Conservation (phyloP, 2,797 vertebrate genomes). For the Sebastolobus altivelis region DNA sequence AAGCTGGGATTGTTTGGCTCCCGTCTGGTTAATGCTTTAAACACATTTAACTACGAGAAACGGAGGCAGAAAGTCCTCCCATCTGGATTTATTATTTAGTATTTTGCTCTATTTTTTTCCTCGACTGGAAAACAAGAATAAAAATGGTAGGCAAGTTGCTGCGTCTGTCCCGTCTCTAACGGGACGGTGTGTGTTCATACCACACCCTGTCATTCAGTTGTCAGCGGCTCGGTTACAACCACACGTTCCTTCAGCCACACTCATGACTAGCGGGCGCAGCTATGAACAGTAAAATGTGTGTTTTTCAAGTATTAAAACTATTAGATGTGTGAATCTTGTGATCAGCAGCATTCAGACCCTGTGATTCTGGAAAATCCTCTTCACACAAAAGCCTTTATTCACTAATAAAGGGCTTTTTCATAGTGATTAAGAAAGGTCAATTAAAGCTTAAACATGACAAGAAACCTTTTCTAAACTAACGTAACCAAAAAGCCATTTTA, state of each 20-base stretch:
- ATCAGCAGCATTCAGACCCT: neutral
- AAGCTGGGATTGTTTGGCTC: slow-evolving; percentile 33
- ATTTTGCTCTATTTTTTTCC: neutral
- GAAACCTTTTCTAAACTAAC: neutral
- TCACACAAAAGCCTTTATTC: too few relatives aligned
- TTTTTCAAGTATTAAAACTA: slow-evolving; percentile 26
- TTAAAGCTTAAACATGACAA: neutral
- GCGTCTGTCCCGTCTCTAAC: slow-evolving; percentile 23
- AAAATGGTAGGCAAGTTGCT: slow-evolving; percentile 46
- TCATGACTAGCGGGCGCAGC: slow-evolving; percentile 11
- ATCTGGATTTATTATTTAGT: slow-evolving; percentile 24
- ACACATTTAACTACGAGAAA: slow-evolving; percentile 29
- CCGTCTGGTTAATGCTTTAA: slow-evolving; percentile 55
- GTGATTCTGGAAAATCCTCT: neutral
- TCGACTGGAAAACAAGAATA: neutral
- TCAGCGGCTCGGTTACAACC: slow-evolving; percentile 56
- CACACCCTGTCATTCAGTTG: slow-evolving; percentile 75
- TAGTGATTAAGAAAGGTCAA: neutral
- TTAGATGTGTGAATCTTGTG: slow-evolving; percentile 19
- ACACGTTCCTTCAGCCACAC: slow-evolving; percentile 49
- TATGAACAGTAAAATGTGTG: slow-evolving; percentile 5
- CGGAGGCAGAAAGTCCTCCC: neutral
- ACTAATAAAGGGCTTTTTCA: too few relatives aligned
- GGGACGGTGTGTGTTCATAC: slow-evolving; percentile 48
- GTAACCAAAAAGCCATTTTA: neutral